Base-by-base conservation (phyloP, 2,113 vertebrate species). In the Acanthisitta chloris region DNA sequence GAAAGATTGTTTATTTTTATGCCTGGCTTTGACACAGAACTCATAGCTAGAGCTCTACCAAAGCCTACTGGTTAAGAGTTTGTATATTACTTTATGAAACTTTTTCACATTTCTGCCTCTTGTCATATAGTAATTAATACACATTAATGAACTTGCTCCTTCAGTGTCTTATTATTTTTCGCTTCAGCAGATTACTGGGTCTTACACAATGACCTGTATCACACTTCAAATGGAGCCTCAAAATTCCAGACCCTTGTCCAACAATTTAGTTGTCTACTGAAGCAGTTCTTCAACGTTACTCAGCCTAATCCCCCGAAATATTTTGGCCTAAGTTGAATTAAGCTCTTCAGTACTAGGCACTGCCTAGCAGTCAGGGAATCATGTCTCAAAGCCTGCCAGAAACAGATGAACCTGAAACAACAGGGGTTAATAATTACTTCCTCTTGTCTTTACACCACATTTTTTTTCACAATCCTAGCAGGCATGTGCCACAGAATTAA, bases 221-320 rank as follows among this genome's bases (percentile, higher is more conserved):
- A 59, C 2, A 0, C 36, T 52, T 61, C 83, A 79, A 88, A 67
- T 4, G 17, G 5, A 78, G 43, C 33, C 59, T 69, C 87, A 54
- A 59, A 84, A 85, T 77, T 55, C 71, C 81, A 90, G 34, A 46
- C 12, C 6, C 14, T 10, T 52, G 26, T 65, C 46, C 81, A 85
- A 74, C 34, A 61, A 43, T 17, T 31, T 3, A 48, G 14, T 6
- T 66, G 29, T 18, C 48, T 19, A 31, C 15, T 64, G 87, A 80
- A 66, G 55, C 33, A 92, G 46, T 72, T 92, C 67, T 73, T 81
- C 61, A 74, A 48, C 76, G 29, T 81, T 57, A 59, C 43, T 90
- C 48, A 28, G 34, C 14, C 51, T 96, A 88, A 97, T 96, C 86
- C 83, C 70, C 66, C 24, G 9, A 96, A 95, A 62, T 85, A 84